Conservation (phyloP, 2,797 vertebrate species). For the Acipenser oxyrinchus region DNA sequence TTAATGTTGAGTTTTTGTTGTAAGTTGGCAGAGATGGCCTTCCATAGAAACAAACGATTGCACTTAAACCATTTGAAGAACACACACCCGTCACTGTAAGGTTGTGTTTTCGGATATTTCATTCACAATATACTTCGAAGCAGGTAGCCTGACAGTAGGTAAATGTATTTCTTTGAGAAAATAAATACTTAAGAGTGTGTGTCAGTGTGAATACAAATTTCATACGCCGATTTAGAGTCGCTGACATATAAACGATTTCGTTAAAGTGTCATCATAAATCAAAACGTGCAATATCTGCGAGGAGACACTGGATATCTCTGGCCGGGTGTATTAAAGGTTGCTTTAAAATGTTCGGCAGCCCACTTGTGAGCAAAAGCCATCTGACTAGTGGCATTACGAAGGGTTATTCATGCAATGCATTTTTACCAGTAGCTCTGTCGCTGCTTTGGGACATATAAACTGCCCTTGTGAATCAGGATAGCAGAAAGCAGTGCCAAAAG, state of each 20-base stretch:
- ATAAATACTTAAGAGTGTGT: constrained; percentile 57
- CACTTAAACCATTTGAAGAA: too few species aligned
- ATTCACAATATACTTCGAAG: constrained; percentile 43
- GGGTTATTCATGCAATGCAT: too few species aligned
- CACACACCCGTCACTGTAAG: too few species aligned
- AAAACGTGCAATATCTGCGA: constrained; percentile 68
- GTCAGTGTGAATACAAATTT: constrained; percentile 82
- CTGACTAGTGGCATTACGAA: background rate
- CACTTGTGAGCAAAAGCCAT: constrained; percentile 13
- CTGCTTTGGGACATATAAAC: constrained; percentile 33
- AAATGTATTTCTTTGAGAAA: constrained; percentile 58
- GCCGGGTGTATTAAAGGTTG: constrained; percentile 46
- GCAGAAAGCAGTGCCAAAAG: constrained; percentile 10
- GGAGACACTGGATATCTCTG: constrained; percentile 60
- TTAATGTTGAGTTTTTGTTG: too few species aligned
- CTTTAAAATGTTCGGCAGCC: background rate
- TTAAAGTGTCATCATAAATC: constrained; percentile 92
- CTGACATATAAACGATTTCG: constrained; percentile 90
- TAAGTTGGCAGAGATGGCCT: too few species aligned
- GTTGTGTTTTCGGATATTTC: too few species aligned
- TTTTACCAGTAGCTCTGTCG: constrained; percentile 20
- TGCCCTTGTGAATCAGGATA: constrained; percentile 26
- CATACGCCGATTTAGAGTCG: constrained; percentile 78
- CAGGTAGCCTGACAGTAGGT: constrained; percentile 36
- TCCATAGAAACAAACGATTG: too few species aligned